Conservation (phyloP, 2,888 invertebrate species). For the Lingula anatina region DNA sequence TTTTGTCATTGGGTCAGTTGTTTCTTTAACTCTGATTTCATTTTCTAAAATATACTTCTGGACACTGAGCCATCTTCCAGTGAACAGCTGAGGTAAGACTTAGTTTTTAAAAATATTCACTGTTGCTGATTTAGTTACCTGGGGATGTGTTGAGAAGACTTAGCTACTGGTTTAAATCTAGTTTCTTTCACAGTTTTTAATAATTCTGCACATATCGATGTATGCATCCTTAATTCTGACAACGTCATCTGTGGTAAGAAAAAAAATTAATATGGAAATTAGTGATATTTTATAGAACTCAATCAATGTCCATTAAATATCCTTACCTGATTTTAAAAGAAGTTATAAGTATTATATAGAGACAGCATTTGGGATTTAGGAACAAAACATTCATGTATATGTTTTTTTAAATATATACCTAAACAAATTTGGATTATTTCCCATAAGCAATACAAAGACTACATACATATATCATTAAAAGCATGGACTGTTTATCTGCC, state of each 20-base stretch:
- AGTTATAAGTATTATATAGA: conserved; percentile 11
- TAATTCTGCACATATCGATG: conserved; percentile 10
- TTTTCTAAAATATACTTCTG: no score
- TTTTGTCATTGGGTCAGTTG: no score
- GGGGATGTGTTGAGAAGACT: conserved; percentile 27
- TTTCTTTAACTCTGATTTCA: no score
- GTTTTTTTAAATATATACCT: no score
- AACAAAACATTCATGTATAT: conserved; percentile 8
- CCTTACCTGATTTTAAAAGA: conserved; percentile 15
- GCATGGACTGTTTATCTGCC: no score
- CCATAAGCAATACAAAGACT: no score
- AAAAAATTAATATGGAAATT: not conserved
- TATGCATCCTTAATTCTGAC: conserved; percentile 12
- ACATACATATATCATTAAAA: no score
- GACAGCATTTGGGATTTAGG: conserved; percentile 9
- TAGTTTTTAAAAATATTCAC: no score
- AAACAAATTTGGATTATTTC: no score
- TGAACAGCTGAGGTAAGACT: no score
- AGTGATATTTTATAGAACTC: not conserved
- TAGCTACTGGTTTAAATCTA: conserved; percentile 33
- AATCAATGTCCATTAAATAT: not conserved
- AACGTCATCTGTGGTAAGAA: conserved; percentile 14
- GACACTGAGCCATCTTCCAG: no score
- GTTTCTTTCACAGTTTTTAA: conserved; percentile 12
- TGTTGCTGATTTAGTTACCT: no score